Evolutionary conservation across 1,140 invertebrate species (phyloP), one percentile per base, ranked within the genome.

Genomic region (Campodea augens): DNA sequence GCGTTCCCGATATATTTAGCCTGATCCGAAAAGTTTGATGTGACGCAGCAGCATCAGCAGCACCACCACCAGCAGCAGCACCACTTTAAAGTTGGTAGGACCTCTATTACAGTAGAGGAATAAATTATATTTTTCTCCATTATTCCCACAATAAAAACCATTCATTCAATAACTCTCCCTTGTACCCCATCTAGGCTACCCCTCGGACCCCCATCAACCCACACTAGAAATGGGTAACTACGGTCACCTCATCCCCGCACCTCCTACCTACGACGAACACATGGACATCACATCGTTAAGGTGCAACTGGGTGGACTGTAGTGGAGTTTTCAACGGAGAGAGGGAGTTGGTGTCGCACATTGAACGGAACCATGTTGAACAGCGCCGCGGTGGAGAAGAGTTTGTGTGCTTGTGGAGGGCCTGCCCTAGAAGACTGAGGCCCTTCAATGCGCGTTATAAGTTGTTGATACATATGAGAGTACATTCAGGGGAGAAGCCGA

Each of bases 391-490:
- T n/a, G 86, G 88, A 25, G 88, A 93, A 53, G 70, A 74, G 44
- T 95, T 90, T 59, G 81, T 83, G 15, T 97, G 91, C 60, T 76
- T 83, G 37, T 97, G 91, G 91, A 66, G 75, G 37, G 79, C 80
- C 2, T 97, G 91, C 65, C 78, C 81, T 0, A 68, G 90, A 23
- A 71, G 77, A 38, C 71, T 78, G 27, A 75, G 82, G 38, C 87
- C 90, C 0, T 97, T 97, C 63, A 96, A 96, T 62, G 91, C 91
- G 0, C 70, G 91, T 43, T 97, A 97, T 68, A 97, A 96, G 58
- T 66, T 97, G 4, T 72, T 96, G 5, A 95, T 95, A 46, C 91
- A 96, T 60, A 95, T 95, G 89, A 61, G 90, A 5, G 88, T 96
- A 0, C 91, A 96, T 58, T 89, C 85, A 29, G 89, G 90, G 13